These are phyloP conservation scores for Australoheros scitulus DNA, from an alignment of 2,113 vertebrate species.

Conservation along the genomic window DNA sequence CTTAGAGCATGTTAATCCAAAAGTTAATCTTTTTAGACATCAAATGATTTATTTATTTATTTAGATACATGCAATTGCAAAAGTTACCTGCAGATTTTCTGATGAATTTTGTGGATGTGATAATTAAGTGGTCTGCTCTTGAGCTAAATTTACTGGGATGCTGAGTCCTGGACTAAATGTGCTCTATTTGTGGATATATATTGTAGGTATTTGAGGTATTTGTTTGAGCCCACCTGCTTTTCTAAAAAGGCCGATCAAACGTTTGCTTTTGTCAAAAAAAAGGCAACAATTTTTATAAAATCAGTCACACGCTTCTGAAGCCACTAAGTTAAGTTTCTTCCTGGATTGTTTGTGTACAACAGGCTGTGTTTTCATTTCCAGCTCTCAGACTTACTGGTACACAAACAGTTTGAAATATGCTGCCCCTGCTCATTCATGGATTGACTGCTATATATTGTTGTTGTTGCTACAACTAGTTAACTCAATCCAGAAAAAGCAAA, in stretches of 20 bases:
- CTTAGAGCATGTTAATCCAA: neutral
- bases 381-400: neutral
- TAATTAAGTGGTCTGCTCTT: neutral
- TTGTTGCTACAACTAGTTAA: neutral
- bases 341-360: slow-evolving; percentile 8
- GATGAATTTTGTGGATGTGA: neutral
- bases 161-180: neutral
- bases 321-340: neutral
- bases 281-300: neutral
- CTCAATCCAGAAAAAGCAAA: neutral
- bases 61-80: neutral
- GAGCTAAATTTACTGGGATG: neutral
- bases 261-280: neutral
- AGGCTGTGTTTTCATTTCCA: neutral
- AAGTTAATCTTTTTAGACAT: neutral
- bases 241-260: neutral
- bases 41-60: neutral
- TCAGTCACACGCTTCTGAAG: neutral
- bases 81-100: neutral
- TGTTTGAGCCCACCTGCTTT: neutral
- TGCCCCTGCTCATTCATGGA: neutral
- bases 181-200: neutral
- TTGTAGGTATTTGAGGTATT: neutral
- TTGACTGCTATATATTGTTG: neutral
- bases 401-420: neutral